phyloP scores from a whole-genome alignment of 1,140 invertebrate species.

The Batillaria attramentaria region DNA sequence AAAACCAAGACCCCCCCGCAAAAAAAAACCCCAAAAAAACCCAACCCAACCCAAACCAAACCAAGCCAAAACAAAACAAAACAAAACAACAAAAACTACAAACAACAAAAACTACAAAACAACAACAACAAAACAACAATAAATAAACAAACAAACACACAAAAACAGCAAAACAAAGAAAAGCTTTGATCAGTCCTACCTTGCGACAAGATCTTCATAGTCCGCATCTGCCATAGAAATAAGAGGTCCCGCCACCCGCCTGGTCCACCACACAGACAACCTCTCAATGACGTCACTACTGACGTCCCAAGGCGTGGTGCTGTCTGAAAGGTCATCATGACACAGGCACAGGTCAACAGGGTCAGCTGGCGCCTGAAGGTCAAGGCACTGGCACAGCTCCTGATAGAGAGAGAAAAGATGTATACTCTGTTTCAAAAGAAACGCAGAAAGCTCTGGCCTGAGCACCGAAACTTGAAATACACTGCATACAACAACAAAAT shows the following conservation, averaged over 20 bases:
- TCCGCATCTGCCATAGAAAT: too few relatives aligned
- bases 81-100: not conserved
- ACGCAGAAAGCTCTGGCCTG: too few relatives aligned
- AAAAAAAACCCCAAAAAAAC: not conserved
- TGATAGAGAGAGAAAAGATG: too few relatives aligned
- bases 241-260: too few relatives aligned
- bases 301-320: slow-evolving; percentile 9
- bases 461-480: too few relatives aligned
- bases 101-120: not conserved
- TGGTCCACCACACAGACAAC: slow-evolving; percentile 17
- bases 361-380: not conserved
- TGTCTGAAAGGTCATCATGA: not conserved
- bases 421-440: too few relatives aligned
- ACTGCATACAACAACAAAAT: too few relatives aligned
- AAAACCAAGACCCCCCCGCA: not conserved
- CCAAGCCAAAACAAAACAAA: not conserved
- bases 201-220: too few relatives aligned
- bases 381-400: slow-evolving; percentile 7
- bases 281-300: slow-evolving; percentile 6
- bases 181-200: too few relatives aligned
- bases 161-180: too few relatives aligned
- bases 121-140: not conserved
- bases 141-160: not conserved
- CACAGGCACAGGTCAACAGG: slow-evolving; percentile 6
- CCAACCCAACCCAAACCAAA: not conserved